These are phyloP conservation scores for Malurus cyaneus DNA, from an alignment of 2,113 vertebrate species.

Conservation along the genomic window DNA sequence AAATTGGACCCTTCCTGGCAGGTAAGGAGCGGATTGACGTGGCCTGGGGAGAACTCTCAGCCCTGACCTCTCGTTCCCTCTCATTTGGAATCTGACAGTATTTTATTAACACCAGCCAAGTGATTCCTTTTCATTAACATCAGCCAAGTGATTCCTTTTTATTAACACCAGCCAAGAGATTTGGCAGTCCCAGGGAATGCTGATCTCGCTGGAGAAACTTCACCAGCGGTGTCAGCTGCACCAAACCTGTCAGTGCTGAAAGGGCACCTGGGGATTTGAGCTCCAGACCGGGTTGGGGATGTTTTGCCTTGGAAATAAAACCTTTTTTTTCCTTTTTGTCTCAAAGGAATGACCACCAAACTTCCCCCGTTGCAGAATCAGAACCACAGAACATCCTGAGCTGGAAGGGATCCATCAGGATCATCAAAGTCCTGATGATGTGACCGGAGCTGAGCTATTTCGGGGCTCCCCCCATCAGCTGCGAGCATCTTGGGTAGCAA, in stretches of 20 bases:
- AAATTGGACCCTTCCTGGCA: constrained; percentile 50
- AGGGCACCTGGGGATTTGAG: background rate
- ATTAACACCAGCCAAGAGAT: background rate
- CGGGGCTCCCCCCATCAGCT: rapidly evolving
- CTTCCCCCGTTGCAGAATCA: background rate
- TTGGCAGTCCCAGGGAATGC: background rate
- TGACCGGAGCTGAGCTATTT: background rate
- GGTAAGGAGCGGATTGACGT: constrained; percentile 19
- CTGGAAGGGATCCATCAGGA: background rate
- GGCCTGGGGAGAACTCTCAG: background rate
- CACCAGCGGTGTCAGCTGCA: background rate
- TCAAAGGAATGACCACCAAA: background rate
- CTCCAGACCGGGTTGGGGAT: background rate
- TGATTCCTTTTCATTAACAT: background rate
- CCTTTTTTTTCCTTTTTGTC: background rate
- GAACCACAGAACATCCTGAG: background rate
- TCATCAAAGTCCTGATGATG: background rate
- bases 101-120: background rate
- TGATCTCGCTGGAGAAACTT: background rate
- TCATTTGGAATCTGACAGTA: constrained; percentile 18
- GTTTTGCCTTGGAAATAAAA: background rate
- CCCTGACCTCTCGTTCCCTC: background rate
- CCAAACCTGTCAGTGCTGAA: background rate
- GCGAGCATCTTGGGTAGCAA: background rate
- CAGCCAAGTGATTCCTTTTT: background rate